These are phyloP conservation scores for Artibeus lituratus DNA, from an alignment of 2,797 vertebrate species.

Conservation along the genomic window DNA sequence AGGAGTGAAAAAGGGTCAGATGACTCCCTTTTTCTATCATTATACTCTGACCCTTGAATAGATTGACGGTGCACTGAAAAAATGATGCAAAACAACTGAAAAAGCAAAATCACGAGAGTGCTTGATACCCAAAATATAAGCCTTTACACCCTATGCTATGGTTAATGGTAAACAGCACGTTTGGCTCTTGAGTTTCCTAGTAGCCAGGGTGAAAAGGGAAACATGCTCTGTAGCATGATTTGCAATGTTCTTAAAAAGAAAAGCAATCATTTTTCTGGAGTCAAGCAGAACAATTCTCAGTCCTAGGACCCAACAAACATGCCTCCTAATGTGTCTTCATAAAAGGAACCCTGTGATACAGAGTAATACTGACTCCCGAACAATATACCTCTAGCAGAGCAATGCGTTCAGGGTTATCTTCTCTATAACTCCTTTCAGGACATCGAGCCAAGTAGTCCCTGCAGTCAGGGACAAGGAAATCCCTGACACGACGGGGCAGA, in stretches of 20 bases:
- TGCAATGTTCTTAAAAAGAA: neutral
- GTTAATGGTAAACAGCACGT: neutral
- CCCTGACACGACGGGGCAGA: neutral
- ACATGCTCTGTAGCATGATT: neutral
- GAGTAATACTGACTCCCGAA: neutral
- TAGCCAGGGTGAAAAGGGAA: slow-evolving; percentile 12
- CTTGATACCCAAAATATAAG: neutral
- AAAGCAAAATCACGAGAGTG: neutral
- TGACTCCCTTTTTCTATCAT: neutral
- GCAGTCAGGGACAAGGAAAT: neutral
- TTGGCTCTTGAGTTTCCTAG: neutral
- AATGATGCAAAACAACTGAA: neutral
- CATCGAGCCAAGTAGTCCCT: neutral
- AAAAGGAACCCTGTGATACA: neutral
- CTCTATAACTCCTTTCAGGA: neutral
- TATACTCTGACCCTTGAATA: neutral
- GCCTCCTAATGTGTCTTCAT: neutral
- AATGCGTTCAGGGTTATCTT: neutral
- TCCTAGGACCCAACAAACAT: neutral
- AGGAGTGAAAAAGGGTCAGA: neutral
- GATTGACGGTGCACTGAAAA: neutral
- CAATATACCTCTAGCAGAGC: neutral
- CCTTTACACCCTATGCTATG: neutral
- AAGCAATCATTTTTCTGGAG: neutral
- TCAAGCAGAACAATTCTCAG: neutral